Evolutionary conservation across 2,888 invertebrate species (phyloP).

Genomic region (Amphipoea lucens): DNA sequence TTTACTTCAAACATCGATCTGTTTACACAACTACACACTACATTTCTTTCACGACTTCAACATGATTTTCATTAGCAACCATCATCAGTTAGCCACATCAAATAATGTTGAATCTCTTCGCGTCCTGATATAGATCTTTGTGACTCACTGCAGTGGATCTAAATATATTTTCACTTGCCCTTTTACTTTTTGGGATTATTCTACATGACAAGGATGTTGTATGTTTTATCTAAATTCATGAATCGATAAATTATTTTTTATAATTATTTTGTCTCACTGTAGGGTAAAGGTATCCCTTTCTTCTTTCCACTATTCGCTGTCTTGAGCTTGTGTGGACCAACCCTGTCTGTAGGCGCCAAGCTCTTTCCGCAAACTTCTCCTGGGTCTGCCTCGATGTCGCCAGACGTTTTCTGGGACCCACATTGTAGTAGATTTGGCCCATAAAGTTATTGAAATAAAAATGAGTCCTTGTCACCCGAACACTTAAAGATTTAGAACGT

Average conservation of each 20-base stretch:
- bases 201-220: constrained; percentile 45
- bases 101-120: constrained; percentile 45
- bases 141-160: constrained; percentile 62
- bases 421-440: not conserved
- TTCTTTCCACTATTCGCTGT: not conserved
- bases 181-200: constrained; percentile 60
- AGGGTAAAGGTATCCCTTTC: not conserved
- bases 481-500: not conserved
- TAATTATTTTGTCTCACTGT: not conserved
- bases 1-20: not conserved
- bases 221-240: not conserved
- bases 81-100: constrained; percentile 37
- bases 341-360: not conserved
- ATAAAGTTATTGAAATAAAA: not conserved
- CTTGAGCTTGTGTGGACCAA: not conserved
- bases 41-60: constrained; percentile 33
- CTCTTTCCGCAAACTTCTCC: not conserved
- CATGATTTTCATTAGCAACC: constrained; percentile 30
- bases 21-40: not conserved
- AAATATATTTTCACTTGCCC: constrained; percentile 59
- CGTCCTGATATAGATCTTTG: constrained; percentile 52
- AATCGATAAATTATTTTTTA: not conserved
- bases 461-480: not conserved
- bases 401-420: not conserved
- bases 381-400: not conserved